Conservation (phyloP, 2,888 invertebrate genomes). For the Agrochola lychnidis region DNA sequence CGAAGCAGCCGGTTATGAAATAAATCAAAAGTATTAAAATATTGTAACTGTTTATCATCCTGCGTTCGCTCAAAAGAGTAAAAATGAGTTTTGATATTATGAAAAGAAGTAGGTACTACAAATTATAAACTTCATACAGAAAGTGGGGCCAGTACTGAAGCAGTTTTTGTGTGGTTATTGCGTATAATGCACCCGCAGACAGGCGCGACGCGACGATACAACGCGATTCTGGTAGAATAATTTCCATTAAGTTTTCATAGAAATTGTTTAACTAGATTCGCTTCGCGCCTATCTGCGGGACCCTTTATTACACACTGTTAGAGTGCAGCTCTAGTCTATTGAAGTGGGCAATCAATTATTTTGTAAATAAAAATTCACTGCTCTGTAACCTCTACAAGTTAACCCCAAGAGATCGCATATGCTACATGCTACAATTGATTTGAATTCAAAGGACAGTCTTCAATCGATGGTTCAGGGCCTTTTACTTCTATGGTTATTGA, state of each 20-base stretch:
- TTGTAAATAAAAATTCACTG: no score
- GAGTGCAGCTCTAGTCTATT: background rate
- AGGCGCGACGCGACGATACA: no score
- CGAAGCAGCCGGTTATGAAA: slow-evolving; percentile 10
- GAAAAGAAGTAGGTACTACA: background rate
- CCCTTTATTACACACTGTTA: background rate
- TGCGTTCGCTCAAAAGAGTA: slow-evolving; percentile 5
- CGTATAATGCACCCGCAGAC: no score
- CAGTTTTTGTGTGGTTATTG: background rate
- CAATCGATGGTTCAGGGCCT: background rate
- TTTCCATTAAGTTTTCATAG: no score
- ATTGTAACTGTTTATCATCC: slow-evolving; percentile 6
- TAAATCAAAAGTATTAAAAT: slow-evolving; percentile 33
- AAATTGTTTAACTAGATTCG: no score
- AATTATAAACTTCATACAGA: background rate
- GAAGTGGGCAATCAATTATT: background rate
- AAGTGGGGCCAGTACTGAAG: background rate
- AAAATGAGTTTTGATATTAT: background rate
- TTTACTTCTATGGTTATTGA: background rate
- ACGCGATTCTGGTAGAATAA: no score
- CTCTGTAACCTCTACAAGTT: background rate
- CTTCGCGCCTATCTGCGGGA: no score
- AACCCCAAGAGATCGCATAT: background rate
- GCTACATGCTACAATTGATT: background rate
- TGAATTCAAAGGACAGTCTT: background rate